These are phyloP conservation scores for Parnassius orleans DNA, from an alignment of 2,888 invertebrate genomes.

Conservation along the genomic window DNA sequence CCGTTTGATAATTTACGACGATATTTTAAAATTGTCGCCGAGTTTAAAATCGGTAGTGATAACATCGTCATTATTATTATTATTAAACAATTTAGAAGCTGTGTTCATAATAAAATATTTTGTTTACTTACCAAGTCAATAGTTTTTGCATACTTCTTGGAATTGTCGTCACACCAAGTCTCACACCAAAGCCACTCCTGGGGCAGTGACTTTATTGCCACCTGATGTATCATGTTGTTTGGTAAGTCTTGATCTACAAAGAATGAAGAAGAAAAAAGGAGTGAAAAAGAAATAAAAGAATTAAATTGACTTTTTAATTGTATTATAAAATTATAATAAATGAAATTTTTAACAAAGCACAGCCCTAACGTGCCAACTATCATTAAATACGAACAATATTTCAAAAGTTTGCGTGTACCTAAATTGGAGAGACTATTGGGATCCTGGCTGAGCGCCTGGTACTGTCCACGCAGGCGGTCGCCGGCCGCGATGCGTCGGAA, in stretches of 20 bases:
- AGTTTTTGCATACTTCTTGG: slow-evolving; percentile 95
- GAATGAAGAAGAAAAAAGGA: background rate
- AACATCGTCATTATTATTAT: too few species aligned
- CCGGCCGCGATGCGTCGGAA: slow-evolving; percentile 99
- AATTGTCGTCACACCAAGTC: slow-evolving; percentile 97
- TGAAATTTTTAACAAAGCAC: too few species aligned
- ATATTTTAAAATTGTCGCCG: too few species aligned
- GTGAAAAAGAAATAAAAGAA: too few species aligned
- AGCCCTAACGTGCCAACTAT: too few species aligned
- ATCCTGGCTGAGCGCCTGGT: slow-evolving; percentile 99
- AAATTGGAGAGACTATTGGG: slow-evolving; percentile 98
- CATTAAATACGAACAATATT: too few species aligned
- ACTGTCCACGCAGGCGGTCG: slow-evolving; percentile 97
- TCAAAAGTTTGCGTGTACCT: slow-evolving; percentile 76
- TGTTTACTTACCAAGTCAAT: slow-evolving; percentile 91
- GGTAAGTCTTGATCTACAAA: slow-evolving; percentile 93
- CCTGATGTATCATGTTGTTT: slow-evolving; percentile 99
- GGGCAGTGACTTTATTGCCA: slow-evolving; percentile 97
- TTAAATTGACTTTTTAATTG: too few species aligned
- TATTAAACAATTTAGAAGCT: too few species aligned
- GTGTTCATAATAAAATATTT: background rate
- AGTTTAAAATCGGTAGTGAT: too few species aligned
- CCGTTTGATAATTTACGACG: too few species aligned
- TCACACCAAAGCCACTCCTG: slow-evolving; percentile 99
- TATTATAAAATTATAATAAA: too few species aligned